phyloP scores from a whole-genome alignment of 2,113 vertebrate genomes.

The Castor canadensis region DNA sequence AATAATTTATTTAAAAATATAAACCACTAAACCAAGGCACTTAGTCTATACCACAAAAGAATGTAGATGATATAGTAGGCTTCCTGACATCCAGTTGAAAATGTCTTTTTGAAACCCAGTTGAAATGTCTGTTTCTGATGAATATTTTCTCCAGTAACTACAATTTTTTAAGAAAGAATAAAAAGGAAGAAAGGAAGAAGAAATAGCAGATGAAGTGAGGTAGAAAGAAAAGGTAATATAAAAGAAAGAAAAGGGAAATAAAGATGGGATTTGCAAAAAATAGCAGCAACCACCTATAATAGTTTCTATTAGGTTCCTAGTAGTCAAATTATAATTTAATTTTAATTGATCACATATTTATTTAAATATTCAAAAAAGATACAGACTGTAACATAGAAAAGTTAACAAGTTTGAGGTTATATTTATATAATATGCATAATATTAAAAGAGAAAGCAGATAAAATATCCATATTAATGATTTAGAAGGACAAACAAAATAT shows the following conservation, averaged over 20 bases:
- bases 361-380: conserved; percentile 61
- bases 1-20: background rate
- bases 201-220: background rate
- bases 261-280: background rate
- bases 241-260: background rate
- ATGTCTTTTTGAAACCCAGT: conserved; percentile 29
- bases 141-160: conserved; percentile 40
- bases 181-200: background rate
- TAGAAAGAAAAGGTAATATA: background rate
- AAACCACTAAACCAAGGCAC: background rate
- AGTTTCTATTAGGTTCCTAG: background rate
- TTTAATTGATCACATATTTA: conserved; percentile 56
- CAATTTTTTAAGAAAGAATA: background rate
- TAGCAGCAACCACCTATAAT: conserved; percentile 32
- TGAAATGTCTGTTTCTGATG: conserved; percentile 55
- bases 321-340: conserved; percentile 1
- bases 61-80: conserved; percentile 26
- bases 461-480: conserved; percentile 60
- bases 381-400: conserved; percentile 38
- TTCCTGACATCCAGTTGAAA: background rate
- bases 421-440: conserved; percentile 39
- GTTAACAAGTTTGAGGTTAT: conserved; percentile 56
- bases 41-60: background rate
- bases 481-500: conserved; percentile 75
- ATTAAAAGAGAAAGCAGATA: conserved; percentile 10